These are phyloP conservation scores for Neosilurus hyrtlii DNA, from an alignment of 2,797 vertebrate genomes.

Conservation along the genomic window DNA sequence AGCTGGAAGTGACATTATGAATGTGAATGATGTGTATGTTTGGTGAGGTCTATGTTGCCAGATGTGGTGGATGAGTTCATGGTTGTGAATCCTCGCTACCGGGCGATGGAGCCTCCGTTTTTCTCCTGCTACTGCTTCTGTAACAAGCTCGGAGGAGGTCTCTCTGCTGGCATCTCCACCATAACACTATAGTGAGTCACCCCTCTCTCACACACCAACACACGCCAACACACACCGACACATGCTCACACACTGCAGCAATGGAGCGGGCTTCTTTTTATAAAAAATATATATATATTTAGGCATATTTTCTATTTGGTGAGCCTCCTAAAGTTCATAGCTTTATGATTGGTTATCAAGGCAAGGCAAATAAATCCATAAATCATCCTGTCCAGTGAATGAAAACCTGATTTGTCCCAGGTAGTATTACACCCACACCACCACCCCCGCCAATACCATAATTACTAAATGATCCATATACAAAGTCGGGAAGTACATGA, in stretches of 20 bases:
- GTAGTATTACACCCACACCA: not conserved
- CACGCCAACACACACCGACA: constrained; percentile 4
- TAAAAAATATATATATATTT: constrained; percentile 30
- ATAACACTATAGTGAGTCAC: constrained; percentile 73
- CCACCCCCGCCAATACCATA: not conserved
- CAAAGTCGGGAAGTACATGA: not conserved
- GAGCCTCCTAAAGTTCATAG: not conserved
- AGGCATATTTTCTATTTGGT: not conserved
- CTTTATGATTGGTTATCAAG: not conserved
- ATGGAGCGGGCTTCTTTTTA: constrained; percentile 4
- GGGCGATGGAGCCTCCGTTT: constrained; percentile 74
- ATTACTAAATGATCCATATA: not conserved
- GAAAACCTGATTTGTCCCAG: not conserved
- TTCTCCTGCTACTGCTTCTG: constrained; percentile 78
- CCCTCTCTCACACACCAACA: constrained; percentile 1
- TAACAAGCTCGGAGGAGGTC: constrained; percentile 76
- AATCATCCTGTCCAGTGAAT: not conserved
- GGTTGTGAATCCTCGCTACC: constrained; percentile 63
- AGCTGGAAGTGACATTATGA: not conserved
- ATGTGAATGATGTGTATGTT: constrained; percentile 11
- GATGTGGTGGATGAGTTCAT: constrained; percentile 75
- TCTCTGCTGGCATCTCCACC: constrained; percentile 73
- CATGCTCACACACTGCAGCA: constrained; percentile 26
- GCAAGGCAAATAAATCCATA: not conserved
- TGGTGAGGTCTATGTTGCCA: constrained; percentile 76